Percentiles rank a stretch among this genome's conserved stretches.
Conservation (phyloP, 2,113 vertebrate genomes). For the human region GRCh38 chr2:69054501-69055000, state of each 20-base stretch:
- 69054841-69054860: not conserved
- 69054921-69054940: not conserved
- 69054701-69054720: conserved; percentile 69
- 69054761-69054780: conserved; percentile 70
- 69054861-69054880: not conserved
- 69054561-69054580: conserved; percentile 44
- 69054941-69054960: not conserved
- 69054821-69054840: not conserved
- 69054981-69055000: not conserved
- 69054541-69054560: conserved; percentile 35
- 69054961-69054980: not conserved
- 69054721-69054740: conserved; percentile 63
- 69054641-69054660: conserved; percentile 67
- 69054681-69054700: conserved; percentile 56
- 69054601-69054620: conserved; percentile 36
- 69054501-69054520: conserved; percentile 33
- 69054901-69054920: not conserved
- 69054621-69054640: conserved; percentile 44
- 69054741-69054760: conserved; percentile 53
- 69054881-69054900: not conserved
- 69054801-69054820: conserved; percentile 41
- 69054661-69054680: conserved; percentile 72
- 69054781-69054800: not conserved
- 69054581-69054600: conserved; percentile 58
- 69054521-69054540: conserved; percentile 49